Evolutionary conservation across 2,797 vertebrate genomes (phyloP), one percentile per base, ranked within the genome.

Genomic region (Hippocampus kuda): DNA sequence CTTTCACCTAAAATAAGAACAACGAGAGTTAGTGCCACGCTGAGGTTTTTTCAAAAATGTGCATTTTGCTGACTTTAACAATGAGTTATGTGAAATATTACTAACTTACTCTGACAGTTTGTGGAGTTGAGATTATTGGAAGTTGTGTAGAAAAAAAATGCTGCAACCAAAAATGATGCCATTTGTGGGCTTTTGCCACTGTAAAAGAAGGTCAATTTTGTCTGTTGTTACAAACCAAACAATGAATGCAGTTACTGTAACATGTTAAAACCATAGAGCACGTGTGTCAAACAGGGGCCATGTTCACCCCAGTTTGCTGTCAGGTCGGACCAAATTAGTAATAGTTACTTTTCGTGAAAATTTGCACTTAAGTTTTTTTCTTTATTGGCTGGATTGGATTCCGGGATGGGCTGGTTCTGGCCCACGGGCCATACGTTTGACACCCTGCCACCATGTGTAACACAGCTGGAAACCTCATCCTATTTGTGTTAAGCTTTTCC

Each of bases 181-280:
- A 66, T 79, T 71, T 70, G 68, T 71, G 72, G 66, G 67, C 63
- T 75, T 80, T 72, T 71, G 75, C 81, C 86, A 79, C 77, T 82
- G 65, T 67, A 69, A 20, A 38, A 72, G 70, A 73, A 76, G 72
- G 64, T 81, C 49, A 16, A 65, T 61, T 16, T 20, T 10, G 5
- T 59, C 26, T 42, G 24, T 27, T 67, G 44, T 34, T 72, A 24
- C 34, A 77, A 79, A 80, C 72, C 82, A 83, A 82, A 82, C 70
- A 77, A 27, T 72, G 53, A 77, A 27, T 72, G 56, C 70, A 68
- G 70, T 69, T 73, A 70, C 77, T 76, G 62, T 70, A 60, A 75
- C 41, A 63, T 57, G 49, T 20, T 22, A 30, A 67, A 38, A 72
- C 57, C 66, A 49, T 42, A 26, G 81, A 74, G 63, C 62, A 70